These are phyloP conservation scores for Agonopterix subpropinquella DNA, from an alignment of 2,888 invertebrate genomes.

Conservation along the genomic window DNA sequence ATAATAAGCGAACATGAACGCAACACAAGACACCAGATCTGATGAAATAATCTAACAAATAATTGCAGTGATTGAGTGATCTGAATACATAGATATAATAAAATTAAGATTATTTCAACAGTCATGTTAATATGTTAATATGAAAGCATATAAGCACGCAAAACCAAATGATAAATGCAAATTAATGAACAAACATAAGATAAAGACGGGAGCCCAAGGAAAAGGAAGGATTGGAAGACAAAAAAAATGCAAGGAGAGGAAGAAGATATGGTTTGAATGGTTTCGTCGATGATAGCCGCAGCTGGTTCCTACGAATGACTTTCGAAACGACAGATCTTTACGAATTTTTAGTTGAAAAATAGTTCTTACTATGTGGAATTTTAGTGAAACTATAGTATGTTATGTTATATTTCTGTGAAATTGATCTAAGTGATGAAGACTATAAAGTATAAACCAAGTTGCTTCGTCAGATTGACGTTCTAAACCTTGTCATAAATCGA, in stretches of 20 bases:
- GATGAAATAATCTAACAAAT: not conserved
- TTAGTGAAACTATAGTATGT: too few species aligned
- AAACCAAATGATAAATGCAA: conserved; percentile 47
- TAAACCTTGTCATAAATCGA: not conserved
- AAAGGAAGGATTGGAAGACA: conserved; percentile 28
- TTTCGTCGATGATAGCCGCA: conserved; percentile 71
- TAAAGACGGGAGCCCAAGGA: conserved; percentile 52
- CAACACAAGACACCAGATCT: not conserved
- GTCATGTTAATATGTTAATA: conserved; percentile 34
- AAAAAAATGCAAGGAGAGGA: conserved; percentile 50
- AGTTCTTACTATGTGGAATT: too few species aligned
- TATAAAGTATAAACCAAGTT: not conserved
- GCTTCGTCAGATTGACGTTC: not conserved
- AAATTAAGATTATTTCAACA: conserved; percentile 34
- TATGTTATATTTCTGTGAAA: too few species aligned
- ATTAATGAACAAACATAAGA: conserved; percentile 49
- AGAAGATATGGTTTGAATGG: conserved; percentile 51
- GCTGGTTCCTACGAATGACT: conserved; percentile 60
- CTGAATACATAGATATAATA: conserved; percentile 5
- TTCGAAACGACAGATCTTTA: conserved; percentile 25
- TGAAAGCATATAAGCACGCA: conserved; percentile 43
- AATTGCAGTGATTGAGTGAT: not conserved
- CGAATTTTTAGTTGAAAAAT: not conserved
- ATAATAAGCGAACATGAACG: too few species aligned
- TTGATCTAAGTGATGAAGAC: not conserved